Percentiles rank a stretch among this genome's conserved stretches.
Evolutionary conservation across 2,888 invertebrate species (phyloP).

Genomic region (Euproctis similis): DNA sequence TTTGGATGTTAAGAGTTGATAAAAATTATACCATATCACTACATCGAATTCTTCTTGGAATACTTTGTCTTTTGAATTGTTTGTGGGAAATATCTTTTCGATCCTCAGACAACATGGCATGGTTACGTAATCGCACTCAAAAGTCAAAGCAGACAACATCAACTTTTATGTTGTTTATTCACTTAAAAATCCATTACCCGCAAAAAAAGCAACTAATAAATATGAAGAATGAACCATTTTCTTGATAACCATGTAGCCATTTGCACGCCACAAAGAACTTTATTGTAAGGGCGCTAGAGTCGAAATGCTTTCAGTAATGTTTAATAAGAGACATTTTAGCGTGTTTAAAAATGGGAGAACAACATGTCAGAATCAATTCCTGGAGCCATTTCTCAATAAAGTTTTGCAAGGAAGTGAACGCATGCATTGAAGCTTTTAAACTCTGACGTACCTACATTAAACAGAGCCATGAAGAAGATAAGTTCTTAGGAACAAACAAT

Average conservation of each 20-base stretch:
- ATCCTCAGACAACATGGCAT: conserved; percentile 6
- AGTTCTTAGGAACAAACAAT: too few relatives aligned
- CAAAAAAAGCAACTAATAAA: conserved; percentile 68
- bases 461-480: too few relatives aligned
- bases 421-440: conserved; percentile 66
- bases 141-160: conserved; percentile 28
- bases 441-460: conserved; percentile 50
- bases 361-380: conserved; percentile 68
- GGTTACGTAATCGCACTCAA: conserved; percentile 11
- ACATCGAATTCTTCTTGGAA: too few relatives aligned
- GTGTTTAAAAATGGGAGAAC: conserved; percentile 53
- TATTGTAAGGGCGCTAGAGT: conserved; percentile 11
- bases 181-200: conserved; percentile 72
- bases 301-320: conserved; percentile 5
- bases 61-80: too few relatives aligned
- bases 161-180: conserved; percentile 57
- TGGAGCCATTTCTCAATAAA: conserved; percentile 70
- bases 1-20: too few relatives aligned
- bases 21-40: too few relatives aligned
- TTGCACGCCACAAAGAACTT: conserved; percentile 16
- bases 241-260: conserved; percentile 25
- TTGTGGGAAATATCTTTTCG: too few relatives aligned
- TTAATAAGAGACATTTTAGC: conserved; percentile 28
- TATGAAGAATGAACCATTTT: conserved; percentile 49
- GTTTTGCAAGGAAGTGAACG: conserved; percentile 40